Evolutionary conservation across 2,113 vertebrate genomes (phyloP).

Genomic region (Pseudonaja textilis): DNA sequence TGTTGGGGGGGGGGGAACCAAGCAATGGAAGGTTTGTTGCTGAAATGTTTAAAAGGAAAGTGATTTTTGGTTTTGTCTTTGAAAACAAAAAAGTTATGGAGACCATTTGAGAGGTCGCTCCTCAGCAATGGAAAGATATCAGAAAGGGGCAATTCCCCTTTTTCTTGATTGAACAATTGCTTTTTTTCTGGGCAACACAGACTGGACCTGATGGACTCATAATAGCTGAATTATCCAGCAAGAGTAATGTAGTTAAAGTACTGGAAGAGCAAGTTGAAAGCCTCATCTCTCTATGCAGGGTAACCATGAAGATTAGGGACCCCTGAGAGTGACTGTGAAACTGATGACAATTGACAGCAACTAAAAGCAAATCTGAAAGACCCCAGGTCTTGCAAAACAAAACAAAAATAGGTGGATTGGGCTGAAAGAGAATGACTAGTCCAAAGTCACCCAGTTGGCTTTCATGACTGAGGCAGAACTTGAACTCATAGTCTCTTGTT

Average conservation of each 20-base stretch:
- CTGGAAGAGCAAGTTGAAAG: neutral
- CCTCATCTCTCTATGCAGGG: neutral
- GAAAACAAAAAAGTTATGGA: neutral
- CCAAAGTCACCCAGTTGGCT: neutral
- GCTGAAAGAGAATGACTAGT: neutral
- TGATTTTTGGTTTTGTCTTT: neutral
- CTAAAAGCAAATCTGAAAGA: neutral
- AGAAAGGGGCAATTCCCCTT: neutral
- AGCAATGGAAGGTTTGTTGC: neutral
- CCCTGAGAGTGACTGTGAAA: neutral
- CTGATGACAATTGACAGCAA: neutral
- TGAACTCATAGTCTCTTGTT: neutral
- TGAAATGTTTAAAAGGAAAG: neutral
- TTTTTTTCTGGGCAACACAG: neutral
- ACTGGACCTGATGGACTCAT: neutral
- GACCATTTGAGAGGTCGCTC: neutral
- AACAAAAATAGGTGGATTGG: neutral
- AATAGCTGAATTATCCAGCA: neutral
- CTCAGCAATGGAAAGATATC: neutral
- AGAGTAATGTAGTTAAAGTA: neutral
- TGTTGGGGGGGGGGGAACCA: too few relatives aligned
- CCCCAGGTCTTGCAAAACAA: neutral
- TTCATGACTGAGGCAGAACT: neutral
- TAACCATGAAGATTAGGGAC: neutral
- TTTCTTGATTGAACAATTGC: neutral